phyloP scores from a whole-genome alignment of 2,888 invertebrate genomes.

The Bugula neritina region DNA sequence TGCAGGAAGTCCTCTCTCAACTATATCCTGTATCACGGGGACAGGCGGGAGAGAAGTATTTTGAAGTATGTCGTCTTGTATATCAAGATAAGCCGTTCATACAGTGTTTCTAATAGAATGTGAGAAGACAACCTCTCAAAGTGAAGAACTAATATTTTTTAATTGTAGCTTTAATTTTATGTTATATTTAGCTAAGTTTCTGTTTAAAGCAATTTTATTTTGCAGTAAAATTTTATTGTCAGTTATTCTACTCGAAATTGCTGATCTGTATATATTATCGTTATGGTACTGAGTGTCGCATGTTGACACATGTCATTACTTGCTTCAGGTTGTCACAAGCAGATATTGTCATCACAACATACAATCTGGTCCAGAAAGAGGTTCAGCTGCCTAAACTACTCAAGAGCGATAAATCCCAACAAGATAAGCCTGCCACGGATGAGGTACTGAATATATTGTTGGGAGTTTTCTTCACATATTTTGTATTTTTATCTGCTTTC shows the following conservation, averaged over 20 bases:
- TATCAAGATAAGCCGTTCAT: no score
- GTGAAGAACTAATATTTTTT: no score
- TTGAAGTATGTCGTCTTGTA: background rate
- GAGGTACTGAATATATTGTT: conserved; percentile 7
- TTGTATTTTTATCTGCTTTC: background rate
- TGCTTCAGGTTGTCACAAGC: conserved; percentile 60
- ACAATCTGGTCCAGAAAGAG: conserved; percentile 62
- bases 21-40: conserved; percentile 74
- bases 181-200: no score
- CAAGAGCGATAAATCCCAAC: conserved; percentile 34
- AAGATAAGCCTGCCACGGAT: conserved; percentile 30
- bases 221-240: no score
- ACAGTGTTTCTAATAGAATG: no score
- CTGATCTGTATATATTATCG: no score
- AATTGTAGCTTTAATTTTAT: no score
- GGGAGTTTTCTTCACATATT: background rate
- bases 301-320: no score
- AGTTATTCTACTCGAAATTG: no score
- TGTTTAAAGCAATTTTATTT: no score
- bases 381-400: conserved; percentile 40
- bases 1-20: conserved; percentile 59
- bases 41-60: conserved; percentile 60
- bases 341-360: conserved; percentile 85
- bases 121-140: no score
- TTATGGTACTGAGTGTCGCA: no score